These are phyloP conservation scores for Temnothorax ravouxi DNA, from an alignment of 2,888 invertebrate species.

Conservation along the genomic window DNA sequence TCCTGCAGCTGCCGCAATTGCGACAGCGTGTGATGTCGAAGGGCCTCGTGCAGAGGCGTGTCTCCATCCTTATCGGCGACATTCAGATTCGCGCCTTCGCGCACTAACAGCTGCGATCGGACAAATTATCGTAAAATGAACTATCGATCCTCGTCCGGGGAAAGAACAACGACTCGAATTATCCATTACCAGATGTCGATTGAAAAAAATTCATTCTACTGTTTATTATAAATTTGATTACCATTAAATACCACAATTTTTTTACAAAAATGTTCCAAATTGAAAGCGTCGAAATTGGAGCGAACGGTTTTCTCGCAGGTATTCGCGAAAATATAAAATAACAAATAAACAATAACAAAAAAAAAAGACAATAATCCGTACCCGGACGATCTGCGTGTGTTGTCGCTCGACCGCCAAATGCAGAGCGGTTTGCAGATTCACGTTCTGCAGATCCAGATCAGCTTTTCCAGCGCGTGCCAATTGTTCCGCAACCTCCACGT, in stretches of 20 bases:
- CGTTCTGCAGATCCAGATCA: conserved; percentile 98
- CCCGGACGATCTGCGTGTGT: conserved; percentile 98
- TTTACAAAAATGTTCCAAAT: neutral
- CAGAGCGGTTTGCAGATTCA: conserved; percentile 96
- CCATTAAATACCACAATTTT: neutral
- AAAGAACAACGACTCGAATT: neutral
- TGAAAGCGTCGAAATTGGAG: neutral
- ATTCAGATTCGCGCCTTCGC: conserved; percentile 97
- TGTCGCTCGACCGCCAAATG: conserved; percentile 98
- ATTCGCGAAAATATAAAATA: conserved; percentile 57
- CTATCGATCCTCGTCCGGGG: neutral
- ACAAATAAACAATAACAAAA: no score
- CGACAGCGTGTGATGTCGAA: conserved; percentile 98
- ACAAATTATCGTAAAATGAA: conserved; percentile 57
- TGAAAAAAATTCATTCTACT: neutral
- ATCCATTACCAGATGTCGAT: neutral
- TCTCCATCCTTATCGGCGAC: conserved; percentile 99
- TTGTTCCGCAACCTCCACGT: conserved; percentile 97
- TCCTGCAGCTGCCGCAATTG: conserved; percentile 98
- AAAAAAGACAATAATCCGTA: conserved; percentile 82
- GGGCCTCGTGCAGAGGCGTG: conserved; percentile 94
- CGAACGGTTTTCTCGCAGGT: neutral
- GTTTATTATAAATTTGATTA: neutral
- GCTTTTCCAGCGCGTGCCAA: conserved; percentile 96
- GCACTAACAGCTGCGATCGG: conserved; percentile 91